phyloP scores from a whole-genome alignment of 2,888 invertebrate species.

The Amblyteles armatorius region DNA sequence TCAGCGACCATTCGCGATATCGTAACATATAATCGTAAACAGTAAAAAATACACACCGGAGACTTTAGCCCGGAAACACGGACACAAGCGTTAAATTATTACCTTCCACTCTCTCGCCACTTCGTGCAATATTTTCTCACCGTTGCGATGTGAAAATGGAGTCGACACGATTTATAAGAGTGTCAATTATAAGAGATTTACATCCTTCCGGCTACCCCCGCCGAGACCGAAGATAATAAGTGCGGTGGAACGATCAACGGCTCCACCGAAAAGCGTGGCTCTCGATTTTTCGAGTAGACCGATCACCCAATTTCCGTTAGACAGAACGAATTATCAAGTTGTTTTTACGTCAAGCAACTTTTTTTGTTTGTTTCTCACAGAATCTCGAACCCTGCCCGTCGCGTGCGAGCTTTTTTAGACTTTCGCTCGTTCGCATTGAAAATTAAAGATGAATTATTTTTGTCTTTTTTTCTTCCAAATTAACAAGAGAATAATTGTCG shows the following conservation, averaged over 20 bases:
- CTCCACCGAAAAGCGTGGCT: background rate
- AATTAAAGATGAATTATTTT: background rate
- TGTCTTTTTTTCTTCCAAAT: background rate
- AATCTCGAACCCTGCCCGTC: background rate
- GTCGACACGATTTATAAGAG: constrained; percentile 61
- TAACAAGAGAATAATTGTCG: background rate
- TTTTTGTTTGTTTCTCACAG: background rate
- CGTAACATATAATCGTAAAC: constrained; percentile 23
- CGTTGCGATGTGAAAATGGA: constrained; percentile 61
- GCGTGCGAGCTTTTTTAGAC: too few species aligned
- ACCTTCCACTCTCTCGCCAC: constrained; percentile 39
- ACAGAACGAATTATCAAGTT: background rate
- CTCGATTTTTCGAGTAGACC: background rate
- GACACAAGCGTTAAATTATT: constrained; percentile 50
- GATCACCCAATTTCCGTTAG: constrained; percentile 21
- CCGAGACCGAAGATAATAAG: constrained; percentile 36
- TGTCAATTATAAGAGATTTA: constrained; percentile 70
- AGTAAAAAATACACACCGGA: constrained; percentile 27
- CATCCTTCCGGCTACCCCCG: constrained; percentile 17
- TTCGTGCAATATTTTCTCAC: constrained; percentile 49
- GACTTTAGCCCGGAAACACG: background rate
- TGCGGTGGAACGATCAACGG: constrained; percentile 8
- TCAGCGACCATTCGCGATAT: background rate
- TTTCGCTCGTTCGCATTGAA: background rate
- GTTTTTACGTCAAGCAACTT: background rate